Base-by-base conservation (phyloP, 2,797 vertebrate species). In the Cryptoblepharus egeriae region DNA sequence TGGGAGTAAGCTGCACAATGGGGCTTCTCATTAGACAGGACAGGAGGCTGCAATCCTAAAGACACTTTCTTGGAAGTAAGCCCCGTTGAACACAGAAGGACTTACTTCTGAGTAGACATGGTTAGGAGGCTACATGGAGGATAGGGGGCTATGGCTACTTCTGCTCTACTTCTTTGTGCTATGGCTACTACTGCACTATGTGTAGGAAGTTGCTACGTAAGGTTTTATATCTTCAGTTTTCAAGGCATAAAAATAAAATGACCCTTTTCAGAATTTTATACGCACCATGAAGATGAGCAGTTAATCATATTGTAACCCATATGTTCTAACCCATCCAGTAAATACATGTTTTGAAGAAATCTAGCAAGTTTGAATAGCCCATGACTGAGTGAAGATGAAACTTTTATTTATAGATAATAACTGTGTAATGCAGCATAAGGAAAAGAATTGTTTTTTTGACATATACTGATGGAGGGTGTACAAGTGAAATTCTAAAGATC, bases 351-450 rank as follows among this genome's bases (percentile, higher is more conserved):
- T 73, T 76, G 39, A 69, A 79, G 52, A 28, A 35, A 5, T 32
- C 12, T 55, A 65, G 13, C 16, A 55, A 20, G 28, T 80, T 79
- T 80, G n/a, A 49, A 60, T 61, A 49, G 12, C 9, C 26, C 13
- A 9, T 22, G 37, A 78, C 18, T 69, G 65, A 68, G 32, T 81
- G 35, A 81, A 13, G 49, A 45, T 61, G 18, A 75, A 45, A 58
- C 8, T 67, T 75, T 69, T 82, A 32, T 76, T 35, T 32, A 75
- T 30, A 80, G 55, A 73, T 64, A 52, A 65, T 49, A 58, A 79
- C 55, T 67, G 60, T 65, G 60, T 49, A 18, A 22, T 24, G 39
- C 58, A 65, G 28, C 20, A 45, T 58, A 10, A 39, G n/a, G 63
- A 35, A 20, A 28, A 18, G 60, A 42, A 69, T 45, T 30, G 20